Percentiles rank a stretch among this genome's conserved stretches.
Evolutionary conservation across 2,797 vertebrate species (phyloP).

Genomic region (Nannoperca australis): DNA sequence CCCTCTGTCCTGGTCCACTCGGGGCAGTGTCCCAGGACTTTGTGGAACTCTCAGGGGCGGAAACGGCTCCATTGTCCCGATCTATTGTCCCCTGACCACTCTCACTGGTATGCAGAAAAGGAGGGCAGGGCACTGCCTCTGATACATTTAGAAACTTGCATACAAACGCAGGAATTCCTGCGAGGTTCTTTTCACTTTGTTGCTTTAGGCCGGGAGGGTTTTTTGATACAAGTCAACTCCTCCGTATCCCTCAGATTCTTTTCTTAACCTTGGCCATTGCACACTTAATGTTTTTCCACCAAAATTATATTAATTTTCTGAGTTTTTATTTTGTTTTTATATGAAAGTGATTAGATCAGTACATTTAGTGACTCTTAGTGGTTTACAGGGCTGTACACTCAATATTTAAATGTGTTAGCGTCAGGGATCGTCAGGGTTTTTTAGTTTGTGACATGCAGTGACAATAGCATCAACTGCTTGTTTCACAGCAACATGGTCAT

Average conservation of each 20-base stretch:
- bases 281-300: conserved; percentile 5
- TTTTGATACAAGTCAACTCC: conserved; percentile 40
- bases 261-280: conserved; percentile 9
- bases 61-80: conserved; percentile 56
- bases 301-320: neutral
- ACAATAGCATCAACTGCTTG: neutral
- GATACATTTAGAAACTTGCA: conserved; percentile 78
- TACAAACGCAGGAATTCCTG: conserved; percentile 88
- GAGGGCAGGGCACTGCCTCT: conserved; percentile 70
- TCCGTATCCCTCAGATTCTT: conserved; percentile 26
- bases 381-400: neutral
- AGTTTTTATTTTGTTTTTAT: neutral
- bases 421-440: conserved; percentile 29
- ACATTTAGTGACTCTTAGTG: neutral
- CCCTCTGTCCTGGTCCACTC: conserved; percentile 17
- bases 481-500: conserved; percentile 8
- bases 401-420: conserved; percentile 5
- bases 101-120: conserved; percentile 73
- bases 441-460: neutral
- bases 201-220: conserved; percentile 46
- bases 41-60: conserved; percentile 41
- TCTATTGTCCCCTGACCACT: conserved; percentile 72
- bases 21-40: conserved; percentile 33
- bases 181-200: conserved; percentile 70
- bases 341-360: neutral